These are phyloP conservation scores for Nanger granti DNA, from an alignment of 2,113 vertebrate species.

Conservation along the genomic window DNA sequence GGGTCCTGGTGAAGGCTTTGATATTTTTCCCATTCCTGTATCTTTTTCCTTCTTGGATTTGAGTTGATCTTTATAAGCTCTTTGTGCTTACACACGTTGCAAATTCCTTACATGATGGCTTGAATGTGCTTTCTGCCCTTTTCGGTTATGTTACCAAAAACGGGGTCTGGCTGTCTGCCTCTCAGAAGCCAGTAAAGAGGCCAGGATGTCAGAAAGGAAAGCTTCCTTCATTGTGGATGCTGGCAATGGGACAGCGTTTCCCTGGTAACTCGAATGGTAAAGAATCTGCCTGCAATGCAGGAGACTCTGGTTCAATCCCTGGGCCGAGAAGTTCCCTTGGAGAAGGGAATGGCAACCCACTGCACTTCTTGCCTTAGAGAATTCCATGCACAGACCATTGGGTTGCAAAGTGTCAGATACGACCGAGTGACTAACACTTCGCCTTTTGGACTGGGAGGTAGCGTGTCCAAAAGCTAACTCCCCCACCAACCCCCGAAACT, in stretches of 20 bases:
- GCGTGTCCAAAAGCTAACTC: not conserved
- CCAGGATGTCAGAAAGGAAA: not conserved
- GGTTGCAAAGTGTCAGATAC: not conserved
- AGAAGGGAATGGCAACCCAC: not conserved
- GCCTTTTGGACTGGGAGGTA: not conserved
- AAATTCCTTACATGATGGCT: too few species aligned
- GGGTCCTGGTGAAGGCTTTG: too few species aligned
- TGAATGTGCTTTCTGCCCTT: too few species aligned
- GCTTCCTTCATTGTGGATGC: not conserved
- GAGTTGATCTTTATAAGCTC: not conserved
- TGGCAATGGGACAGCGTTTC: not conserved
- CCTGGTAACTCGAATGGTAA: not conserved
- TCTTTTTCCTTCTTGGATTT: not conserved
- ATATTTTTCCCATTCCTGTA: not conserved
- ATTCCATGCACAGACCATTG: not conserved
- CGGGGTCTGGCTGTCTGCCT: fast-evolving
- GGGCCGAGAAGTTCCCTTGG: not conserved
- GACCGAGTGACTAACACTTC: fast-evolving
- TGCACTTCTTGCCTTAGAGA: not conserved
- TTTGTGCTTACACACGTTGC: fast-evolving
- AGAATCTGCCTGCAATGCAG: not conserved
- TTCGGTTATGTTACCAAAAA: not conserved
- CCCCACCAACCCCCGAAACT: not conserved
- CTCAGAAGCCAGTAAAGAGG: not conserved
- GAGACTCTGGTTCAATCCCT: not conserved